Evolutionary conservation across 2,797 vertebrate species (phyloP).

Genomic region (Rhynchonycteris naso): DNA sequence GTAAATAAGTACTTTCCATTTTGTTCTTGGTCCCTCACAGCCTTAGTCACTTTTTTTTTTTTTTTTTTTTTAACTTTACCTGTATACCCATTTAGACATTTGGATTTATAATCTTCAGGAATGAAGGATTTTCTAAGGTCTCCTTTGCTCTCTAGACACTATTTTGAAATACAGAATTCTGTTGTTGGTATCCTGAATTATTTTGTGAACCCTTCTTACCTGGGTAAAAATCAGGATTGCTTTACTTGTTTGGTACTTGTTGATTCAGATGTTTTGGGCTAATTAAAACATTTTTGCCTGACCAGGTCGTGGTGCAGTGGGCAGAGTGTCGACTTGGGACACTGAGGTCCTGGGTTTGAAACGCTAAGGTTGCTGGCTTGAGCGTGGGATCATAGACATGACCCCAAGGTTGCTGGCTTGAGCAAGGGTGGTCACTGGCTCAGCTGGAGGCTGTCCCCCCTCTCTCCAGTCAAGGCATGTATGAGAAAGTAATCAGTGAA

Average conservation of each 20-base stretch:
- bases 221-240: neutral
- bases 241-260: neutral
- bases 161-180: neutral
- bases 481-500: too few species aligned
- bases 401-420: too few species aligned
- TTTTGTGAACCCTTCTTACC: constrained; percentile 12
- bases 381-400: too few species aligned
- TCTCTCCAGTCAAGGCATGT: too few species aligned
- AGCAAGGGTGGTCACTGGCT: too few species aligned
- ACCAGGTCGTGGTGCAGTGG: too few species aligned
- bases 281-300: constrained; percentile 20
- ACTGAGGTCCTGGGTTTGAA: too few species aligned
- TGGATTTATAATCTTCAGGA: neutral
- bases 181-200: constrained; percentile 5
- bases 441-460: too few species aligned
- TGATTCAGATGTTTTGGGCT: neutral
- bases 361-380: too few species aligned
- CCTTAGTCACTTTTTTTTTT: neutral
- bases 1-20: neutral
- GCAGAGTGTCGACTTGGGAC: too few species aligned
- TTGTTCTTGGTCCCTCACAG: neutral
- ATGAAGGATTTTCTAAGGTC: neutral
- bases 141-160: neutral
- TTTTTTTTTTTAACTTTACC: neutral
- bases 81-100: neutral